A percentile compares a stretch with the other conserved stretches of the same genome.
These are phyloP conservation scores for Tenthredo scrophulariae DNA, from an alignment of 2,888 invertebrate genomes.

Conservation along the genomic window DNA sequence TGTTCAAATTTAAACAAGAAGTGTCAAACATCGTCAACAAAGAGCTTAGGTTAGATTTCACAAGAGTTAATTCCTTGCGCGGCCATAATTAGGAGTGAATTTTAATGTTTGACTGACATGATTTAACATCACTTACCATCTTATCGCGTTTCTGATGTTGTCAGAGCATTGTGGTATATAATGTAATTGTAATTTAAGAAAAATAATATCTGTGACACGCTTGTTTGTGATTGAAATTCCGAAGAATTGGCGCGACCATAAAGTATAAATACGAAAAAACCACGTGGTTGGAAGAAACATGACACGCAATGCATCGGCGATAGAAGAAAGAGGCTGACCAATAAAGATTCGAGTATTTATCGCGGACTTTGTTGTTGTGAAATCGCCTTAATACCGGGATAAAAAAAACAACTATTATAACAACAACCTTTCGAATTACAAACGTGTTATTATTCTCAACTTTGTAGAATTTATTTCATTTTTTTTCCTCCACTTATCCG, in stretches of 20 bases:
- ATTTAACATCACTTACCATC: conserved; percentile 21
- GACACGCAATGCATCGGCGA: neutral
- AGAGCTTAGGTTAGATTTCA: conserved; percentile 43
- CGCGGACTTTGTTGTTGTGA: neutral
- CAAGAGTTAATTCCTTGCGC: neutral
- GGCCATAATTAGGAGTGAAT: neutral
- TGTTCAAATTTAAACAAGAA: neutral
- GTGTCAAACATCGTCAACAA: conserved; percentile 1
- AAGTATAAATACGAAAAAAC: conserved; percentile 9
- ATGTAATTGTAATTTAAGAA: neutral
- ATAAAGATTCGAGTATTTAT: neutral
- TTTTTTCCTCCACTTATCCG: too few species aligned
- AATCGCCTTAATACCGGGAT: neutral
- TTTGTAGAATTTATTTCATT: neutral
- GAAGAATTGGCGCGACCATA: conserved; percentile 37
- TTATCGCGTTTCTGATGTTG: neutral
- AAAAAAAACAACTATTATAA: neutral
- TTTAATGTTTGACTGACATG: neutral
- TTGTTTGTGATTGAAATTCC: conserved; percentile 17
- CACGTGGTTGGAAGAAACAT: neutral
- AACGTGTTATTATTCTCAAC: neutral
- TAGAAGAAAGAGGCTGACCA: neutral
- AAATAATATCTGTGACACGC: neutral
- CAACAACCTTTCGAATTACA: neutral
- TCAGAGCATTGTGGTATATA: neutral